A percentile compares a stretch with the other conserved stretches of the same genome.
Conservation (phyloP, 2,888 invertebrate genomes). For the Eristalis tenax region DNA sequence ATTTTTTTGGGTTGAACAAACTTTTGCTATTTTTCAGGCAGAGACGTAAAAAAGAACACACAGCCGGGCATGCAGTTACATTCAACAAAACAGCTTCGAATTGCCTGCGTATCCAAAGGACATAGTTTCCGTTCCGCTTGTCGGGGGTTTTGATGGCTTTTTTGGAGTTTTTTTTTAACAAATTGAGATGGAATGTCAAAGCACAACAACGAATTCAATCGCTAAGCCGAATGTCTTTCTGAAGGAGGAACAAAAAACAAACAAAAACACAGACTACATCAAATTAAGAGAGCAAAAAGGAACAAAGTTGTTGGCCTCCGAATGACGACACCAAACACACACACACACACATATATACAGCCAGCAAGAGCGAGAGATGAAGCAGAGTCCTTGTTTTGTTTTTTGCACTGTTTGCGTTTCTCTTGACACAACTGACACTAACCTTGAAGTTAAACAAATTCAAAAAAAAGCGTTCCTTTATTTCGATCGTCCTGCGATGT, state of each 20-base stretch:
- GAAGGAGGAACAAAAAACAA: neutral
- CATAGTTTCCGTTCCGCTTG: conserved; percentile 4
- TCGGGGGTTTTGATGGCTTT: neutral
- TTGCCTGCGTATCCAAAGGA: conserved; percentile 38
- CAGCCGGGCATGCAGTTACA: conserved; percentile 65
- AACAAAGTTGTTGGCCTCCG: neutral
- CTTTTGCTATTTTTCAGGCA: conserved; percentile 7
- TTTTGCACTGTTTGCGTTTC: neutral
- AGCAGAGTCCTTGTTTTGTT: conserved; percentile 13
- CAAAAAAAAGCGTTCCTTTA: neutral
- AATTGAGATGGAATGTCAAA: conserved; percentile 43
- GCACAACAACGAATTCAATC: conserved; percentile 31
- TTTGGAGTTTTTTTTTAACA: neutral
- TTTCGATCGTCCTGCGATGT: neutral
- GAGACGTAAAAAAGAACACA: conserved; percentile 21
- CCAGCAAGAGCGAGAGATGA: conserved; percentile 24
- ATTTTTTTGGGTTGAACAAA: neutral
- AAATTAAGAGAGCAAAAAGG: neutral
- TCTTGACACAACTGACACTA: conserved; percentile 2
- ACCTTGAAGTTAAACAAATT: conserved; percentile 28
- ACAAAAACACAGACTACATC: no score
- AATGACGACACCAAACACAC: conserved; percentile 44
- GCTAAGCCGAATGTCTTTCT: neutral
- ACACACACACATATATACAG: neutral
- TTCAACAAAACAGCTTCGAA: conserved; percentile 37